Evolutionary conservation across 2,888 invertebrate species (phyloP).

Genomic region (Nymphalis polychloros): DNA sequence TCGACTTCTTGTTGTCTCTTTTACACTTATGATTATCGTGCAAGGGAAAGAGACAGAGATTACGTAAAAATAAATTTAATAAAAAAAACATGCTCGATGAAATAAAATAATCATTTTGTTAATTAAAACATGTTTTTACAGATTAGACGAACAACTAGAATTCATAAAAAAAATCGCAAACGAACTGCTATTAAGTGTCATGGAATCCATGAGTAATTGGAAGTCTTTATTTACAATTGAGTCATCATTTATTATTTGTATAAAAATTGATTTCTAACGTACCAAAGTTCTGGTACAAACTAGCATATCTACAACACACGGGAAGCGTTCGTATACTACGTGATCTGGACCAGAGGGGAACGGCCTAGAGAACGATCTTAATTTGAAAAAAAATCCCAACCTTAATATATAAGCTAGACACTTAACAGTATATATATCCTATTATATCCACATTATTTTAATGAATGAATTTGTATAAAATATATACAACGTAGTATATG

Average conservation of each 20-base stretch:
- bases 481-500: no score
- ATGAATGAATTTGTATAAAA: no score
- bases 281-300: not conserved
- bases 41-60: not conserved
- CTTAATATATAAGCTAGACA: no score
- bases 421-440: no score
- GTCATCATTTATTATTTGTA: not conserved
- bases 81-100: no score
- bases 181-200: not conserved
- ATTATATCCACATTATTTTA: no score
- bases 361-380: no score
- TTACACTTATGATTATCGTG: not conserved
- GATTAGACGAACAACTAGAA: not conserved
- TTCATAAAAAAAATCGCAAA: not conserved
- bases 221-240: slow-evolving; percentile 1
- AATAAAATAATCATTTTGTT: not conserved
- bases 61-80: no score
- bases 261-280: not conserved
- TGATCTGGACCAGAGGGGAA: no score
- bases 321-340: no score
- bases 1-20: not conserved
- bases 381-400: no score
- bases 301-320: no score
- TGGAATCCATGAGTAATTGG: slow-evolving; percentile 11
- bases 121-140: not conserved